Evolutionary conservation across 92 coral and sea anemone species (phyloP).

Genomic region (Bergia sp.): DNA sequence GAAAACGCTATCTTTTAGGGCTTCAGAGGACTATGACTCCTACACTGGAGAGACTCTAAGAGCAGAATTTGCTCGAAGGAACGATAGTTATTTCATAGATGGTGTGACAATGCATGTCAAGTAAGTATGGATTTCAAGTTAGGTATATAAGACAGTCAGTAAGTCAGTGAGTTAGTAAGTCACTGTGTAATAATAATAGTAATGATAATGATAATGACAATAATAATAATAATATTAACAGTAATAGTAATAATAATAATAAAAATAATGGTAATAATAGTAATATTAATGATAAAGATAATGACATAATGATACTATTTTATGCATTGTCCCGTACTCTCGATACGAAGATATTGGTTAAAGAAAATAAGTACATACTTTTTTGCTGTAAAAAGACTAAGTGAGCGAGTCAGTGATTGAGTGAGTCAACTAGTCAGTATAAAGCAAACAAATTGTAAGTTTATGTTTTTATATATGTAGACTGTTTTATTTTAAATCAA

Average conservation of each 20-base stretch:
- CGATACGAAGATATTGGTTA: too few species aligned
- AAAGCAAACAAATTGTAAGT: neutral
- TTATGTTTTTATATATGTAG: neutral
- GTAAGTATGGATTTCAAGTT: slow-evolving; percentile 42
- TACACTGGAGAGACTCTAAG: slow-evolving; percentile 38
- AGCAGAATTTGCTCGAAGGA: slow-evolving; percentile 42
- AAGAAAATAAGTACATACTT: too few species aligned
- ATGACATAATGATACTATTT: too few species aligned
- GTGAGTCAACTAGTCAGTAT: neutral
- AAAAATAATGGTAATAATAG: too few species aligned
- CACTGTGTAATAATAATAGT: too few species aligned
- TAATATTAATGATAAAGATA: too few species aligned
- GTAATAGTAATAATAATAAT: too few species aligned
- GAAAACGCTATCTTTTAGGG: slow-evolving; percentile 32
- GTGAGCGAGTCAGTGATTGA: too few species aligned
- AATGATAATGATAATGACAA: too few species aligned
- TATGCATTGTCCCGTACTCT: too few species aligned
- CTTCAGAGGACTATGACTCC: slow-evolving; percentile 37
- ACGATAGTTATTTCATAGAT: slow-evolving; percentile 76
- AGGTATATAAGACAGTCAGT: neutral
- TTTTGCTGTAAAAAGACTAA: too few species aligned
- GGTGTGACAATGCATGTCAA: slow-evolving; percentile 89
- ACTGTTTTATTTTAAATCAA: neutral
- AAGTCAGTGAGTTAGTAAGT: neutral
- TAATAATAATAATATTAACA: too few species aligned